Base-by-base conservation (phyloP, 2,113 vertebrate genomes). In the Ctenodactylus gundi region DNA sequence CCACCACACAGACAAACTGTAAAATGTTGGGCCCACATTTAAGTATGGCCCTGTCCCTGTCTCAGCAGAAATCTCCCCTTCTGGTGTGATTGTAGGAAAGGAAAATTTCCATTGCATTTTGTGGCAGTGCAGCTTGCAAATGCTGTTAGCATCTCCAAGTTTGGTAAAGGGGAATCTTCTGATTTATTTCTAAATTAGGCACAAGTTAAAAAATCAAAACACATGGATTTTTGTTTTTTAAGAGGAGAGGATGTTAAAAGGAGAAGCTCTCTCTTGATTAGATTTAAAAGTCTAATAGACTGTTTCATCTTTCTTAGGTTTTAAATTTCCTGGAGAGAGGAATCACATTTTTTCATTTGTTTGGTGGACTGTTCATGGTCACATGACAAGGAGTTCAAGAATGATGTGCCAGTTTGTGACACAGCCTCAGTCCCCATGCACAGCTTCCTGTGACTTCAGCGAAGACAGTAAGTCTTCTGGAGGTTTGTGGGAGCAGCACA, bases 141-240 rank as follows among this genome's bases (percentile, higher is more conserved):
- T 15, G n/a, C 11, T n/a, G 27, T 80, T 88, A 58, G 58, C 36
- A n/a, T 36, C 58, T 90, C 75, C 75, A 88, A 7, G 46, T 77
- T 78, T 57, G 55, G 49, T 58, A 27, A 91, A 83, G 15, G 14
- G 72, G 51, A 51, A 88, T 68, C 12, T 72, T 85, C 4, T 46
- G 73, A 95, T 75, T 89, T 92, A 62, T 81, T 91, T 96, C 72
- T 85, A 72, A 78, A 14, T 88, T 65, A 88, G 85, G 87, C 90
- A 73, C n/a, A 81, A 81, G 34, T 10, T 73, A 94, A 84, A 10
- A 76, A 70, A 62, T 84, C 55, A 51, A 67, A 93, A 67, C 53
- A 64, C 14, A 23, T 2, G 64, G 29, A 36, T 65, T 46, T 58
- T 76, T 88, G 49, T 73, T 75, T 41, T 31, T 4, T n/a, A 80